Conservation (phyloP, 2,113 vertebrate species). For the Bubo bubo region DNA sequence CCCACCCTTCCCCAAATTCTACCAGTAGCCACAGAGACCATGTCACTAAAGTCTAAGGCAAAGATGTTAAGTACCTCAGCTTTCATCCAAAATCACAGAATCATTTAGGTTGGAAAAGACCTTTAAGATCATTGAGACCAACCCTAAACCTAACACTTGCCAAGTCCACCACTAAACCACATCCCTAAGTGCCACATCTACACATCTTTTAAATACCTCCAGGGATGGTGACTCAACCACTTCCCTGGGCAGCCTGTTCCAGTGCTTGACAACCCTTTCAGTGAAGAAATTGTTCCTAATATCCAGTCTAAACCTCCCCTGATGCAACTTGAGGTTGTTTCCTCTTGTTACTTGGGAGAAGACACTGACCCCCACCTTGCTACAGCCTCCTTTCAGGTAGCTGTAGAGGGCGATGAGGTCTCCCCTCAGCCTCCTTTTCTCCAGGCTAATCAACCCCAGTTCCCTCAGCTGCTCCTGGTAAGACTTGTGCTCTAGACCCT, state of each 20-base stretch:
- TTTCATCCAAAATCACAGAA: background rate
- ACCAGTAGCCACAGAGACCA: background rate
- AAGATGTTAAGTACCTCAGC: background rate
- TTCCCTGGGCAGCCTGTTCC: too few relatives aligned
- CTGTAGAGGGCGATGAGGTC: background rate
- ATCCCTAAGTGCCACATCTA: background rate
- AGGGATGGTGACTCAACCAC: background rate
- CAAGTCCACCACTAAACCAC: background rate
- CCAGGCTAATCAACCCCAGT: background rate
- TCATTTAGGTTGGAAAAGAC: background rate
- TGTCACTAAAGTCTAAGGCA: background rate
- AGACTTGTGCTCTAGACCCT: background rate
- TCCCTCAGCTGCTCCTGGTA: background rate
- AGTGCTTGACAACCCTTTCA: too few relatives aligned
- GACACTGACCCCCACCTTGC: accelerated
- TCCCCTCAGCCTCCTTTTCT: background rate
- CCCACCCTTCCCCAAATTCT: background rate
- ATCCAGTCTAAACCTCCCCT: too few relatives aligned
- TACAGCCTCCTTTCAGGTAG: background rate
- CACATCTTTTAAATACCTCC: background rate
- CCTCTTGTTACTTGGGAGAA: background rate
- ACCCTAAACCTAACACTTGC: background rate
- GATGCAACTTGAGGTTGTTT: accelerated
- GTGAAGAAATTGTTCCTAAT: too few relatives aligned
- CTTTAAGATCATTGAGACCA: background rate